Percentiles rank a stretch among this genome's conserved stretches.
These are phyloP conservation scores for Pantelozetes paolii DNA, from an alignment of 2,888 invertebrate species.

Conservation along the genomic window DNA sequence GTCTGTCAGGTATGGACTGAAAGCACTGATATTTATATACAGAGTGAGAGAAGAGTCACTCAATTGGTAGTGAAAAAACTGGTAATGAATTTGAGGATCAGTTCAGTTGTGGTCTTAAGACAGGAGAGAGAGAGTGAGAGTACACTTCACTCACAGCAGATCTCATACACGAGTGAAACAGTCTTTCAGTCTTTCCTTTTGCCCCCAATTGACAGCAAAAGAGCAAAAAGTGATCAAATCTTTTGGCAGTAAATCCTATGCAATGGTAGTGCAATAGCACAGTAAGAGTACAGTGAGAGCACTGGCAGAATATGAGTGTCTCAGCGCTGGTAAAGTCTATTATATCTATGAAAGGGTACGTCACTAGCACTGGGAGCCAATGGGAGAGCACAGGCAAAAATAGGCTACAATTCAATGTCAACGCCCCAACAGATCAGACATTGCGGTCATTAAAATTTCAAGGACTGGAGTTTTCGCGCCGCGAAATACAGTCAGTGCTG, in stretches of 20 bases:
- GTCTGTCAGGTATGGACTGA: neutral
- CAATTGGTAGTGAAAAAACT: neutral
- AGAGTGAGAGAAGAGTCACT: neutral
- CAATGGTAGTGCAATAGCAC: neutral
- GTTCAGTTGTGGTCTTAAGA: neutral
- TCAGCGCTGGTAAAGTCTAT: constrained; percentile 8
- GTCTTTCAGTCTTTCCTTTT: neutral
- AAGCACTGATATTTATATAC: constrained; percentile 15
- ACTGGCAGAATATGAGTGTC: neutral
- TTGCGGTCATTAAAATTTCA: constrained; percentile 33
- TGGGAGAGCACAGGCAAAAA: neutral
- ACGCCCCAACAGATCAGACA: constrained; percentile 30
- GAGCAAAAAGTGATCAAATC: too few relatives aligned
- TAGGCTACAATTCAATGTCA: constrained; percentile 33
- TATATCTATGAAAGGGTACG: constrained; percentile 1
- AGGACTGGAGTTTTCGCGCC: constrained; percentile 29
- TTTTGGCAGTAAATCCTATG: too few relatives aligned
- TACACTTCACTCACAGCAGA: neutral
- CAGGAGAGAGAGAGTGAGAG: neutral
- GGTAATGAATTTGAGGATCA: too few relatives aligned
- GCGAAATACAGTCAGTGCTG: neutral
- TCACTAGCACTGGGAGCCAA: neutral
- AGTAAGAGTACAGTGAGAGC: neutral
- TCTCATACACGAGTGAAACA: neutral
- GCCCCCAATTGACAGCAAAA: too few relatives aligned